Percentiles rank a stretch among this genome's conserved stretches.
These are phyloP conservation scores for Campoplex nolae DNA, from an alignment of 2,888 invertebrate genomes.

Conservation along the genomic window DNA sequence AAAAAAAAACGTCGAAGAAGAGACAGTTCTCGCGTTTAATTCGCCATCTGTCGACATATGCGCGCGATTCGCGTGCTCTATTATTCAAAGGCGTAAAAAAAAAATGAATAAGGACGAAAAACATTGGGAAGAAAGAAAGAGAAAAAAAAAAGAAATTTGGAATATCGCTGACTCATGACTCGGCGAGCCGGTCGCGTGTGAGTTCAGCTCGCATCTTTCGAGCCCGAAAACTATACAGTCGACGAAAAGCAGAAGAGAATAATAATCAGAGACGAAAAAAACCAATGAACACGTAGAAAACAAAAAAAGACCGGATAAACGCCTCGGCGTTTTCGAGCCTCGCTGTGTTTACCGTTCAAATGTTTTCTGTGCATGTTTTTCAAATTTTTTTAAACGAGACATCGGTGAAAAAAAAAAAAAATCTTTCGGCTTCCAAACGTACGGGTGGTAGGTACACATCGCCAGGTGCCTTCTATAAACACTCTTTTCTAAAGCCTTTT, in stretches of 20 bases:
- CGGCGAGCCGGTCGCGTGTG: conserved; percentile 55
- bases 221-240: conserved; percentile 3
- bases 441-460: background rate
- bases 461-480: background rate
- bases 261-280: background rate
- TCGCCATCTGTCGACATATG: conserved; percentile 78
- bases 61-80: conserved; percentile 75
- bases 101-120: conserved; percentile 58
- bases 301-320: conserved; percentile 31
- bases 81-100: conserved; percentile 61
- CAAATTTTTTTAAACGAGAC: background rate
- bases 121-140: conserved; percentile 2
- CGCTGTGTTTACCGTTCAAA: conserved; percentile 17
- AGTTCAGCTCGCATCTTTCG: conserved; percentile 36
- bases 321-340: background rate
- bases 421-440: background rate
- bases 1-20: conserved; percentile 24
- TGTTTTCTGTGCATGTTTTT: conserved; percentile 15
- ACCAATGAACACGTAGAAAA: conserved; percentile 20
- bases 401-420: too few species aligned
- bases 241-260: background rate
- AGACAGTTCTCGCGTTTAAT: conserved; percentile 71
- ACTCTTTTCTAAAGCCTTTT: background rate
- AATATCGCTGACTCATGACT: conserved; percentile 65
- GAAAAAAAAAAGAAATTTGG: background rate